These are phyloP conservation scores for rabbit (Oryctolagus cuniculus) DNA, from an alignment of 2,113 vertebrate species.

Conservation along the genomic window DNA sequence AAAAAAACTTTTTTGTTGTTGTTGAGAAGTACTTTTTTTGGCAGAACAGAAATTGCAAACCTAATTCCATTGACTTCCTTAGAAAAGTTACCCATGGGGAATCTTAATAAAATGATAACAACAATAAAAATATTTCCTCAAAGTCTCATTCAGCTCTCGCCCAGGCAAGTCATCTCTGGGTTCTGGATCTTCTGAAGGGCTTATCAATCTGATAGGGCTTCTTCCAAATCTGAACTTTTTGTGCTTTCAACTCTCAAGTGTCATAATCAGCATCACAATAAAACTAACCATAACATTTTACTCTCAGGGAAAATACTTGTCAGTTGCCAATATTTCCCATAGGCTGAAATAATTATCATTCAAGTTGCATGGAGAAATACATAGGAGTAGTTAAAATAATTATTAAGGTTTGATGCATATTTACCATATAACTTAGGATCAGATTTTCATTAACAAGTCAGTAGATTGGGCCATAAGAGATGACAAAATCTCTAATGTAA, in stretches of 20 bases:
- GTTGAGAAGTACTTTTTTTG: constrained; percentile 52
- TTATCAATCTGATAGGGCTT: not conserved
- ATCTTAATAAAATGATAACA: constrained; percentile 59
- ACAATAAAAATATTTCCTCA: constrained; percentile 69
- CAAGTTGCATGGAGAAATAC: constrained; percentile 42
- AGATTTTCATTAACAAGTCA: constrained; percentile 66
- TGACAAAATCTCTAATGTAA: constrained; percentile 56
- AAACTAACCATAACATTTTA: constrained; percentile 40
- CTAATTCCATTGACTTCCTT: constrained; percentile 65
- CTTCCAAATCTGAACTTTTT: not conserved
- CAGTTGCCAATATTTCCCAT: constrained; percentile 7
- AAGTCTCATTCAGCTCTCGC: constrained; percentile 32
- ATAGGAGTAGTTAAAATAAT: constrained; percentile 55
- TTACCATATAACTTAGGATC: constrained; percentile 59
- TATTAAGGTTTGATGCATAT: constrained; percentile 41
- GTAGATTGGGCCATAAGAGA: not conserved
- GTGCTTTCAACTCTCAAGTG: constrained; percentile 52
- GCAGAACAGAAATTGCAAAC: constrained; percentile 54
- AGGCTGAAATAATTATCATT: constrained; percentile 52
- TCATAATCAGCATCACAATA: not conserved
- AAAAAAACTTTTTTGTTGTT: constrained; percentile 35
- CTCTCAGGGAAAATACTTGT: constrained; percentile 13
- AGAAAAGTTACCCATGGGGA: constrained; percentile 68
- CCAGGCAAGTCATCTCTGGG: not conserved
- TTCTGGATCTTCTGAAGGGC: not conserved